Percentiles rank a stretch among this genome's conserved stretches.
phyloP scores from a whole-genome alignment of 1,140 invertebrate species.

The Diploscapter pachys region DNA sequence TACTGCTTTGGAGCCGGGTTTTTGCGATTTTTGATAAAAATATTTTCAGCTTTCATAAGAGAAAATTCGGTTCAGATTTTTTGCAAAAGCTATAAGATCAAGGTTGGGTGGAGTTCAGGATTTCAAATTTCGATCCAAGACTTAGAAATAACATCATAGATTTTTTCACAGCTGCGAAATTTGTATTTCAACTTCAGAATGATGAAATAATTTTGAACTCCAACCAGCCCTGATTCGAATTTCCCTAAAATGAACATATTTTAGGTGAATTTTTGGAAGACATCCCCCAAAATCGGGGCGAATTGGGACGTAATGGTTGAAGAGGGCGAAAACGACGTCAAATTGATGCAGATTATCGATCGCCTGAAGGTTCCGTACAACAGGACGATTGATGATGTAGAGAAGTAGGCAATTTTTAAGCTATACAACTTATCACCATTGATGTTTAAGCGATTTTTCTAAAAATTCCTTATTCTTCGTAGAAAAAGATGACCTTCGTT shows the following conservation, averaged over 20 bases:
- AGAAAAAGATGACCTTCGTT: constrained; percentile 8
- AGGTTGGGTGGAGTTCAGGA: no score
- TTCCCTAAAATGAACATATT: constrained; percentile 18
- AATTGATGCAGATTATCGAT: constrained; percentile 23
- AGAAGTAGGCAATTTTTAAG: constrained; percentile 34
- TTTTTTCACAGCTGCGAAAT: no score
- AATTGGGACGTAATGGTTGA: constrained; percentile 37
- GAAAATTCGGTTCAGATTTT: no score
- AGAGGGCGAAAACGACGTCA: not conserved
- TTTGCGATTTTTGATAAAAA: no score
- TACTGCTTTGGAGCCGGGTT: no score
- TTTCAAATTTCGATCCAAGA: no score
- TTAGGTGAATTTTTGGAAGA: constrained; percentile 56
- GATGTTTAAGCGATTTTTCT: constrained; percentile 52
- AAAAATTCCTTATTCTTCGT: constrained; percentile 17
- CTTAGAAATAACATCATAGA: no score
- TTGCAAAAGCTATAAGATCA: no score
- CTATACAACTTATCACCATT: constrained; percentile 25
- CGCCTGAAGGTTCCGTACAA: constrained; percentile 9
- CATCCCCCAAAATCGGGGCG: constrained; percentile 36
- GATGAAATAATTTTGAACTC: no score
- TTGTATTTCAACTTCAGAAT: no score
- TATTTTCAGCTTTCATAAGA: no score
- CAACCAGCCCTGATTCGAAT: no score
- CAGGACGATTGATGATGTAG: constrained; percentile 51